Conservation (phyloP, 1,140 invertebrate species). For the Polypedilum pembai region DNA sequence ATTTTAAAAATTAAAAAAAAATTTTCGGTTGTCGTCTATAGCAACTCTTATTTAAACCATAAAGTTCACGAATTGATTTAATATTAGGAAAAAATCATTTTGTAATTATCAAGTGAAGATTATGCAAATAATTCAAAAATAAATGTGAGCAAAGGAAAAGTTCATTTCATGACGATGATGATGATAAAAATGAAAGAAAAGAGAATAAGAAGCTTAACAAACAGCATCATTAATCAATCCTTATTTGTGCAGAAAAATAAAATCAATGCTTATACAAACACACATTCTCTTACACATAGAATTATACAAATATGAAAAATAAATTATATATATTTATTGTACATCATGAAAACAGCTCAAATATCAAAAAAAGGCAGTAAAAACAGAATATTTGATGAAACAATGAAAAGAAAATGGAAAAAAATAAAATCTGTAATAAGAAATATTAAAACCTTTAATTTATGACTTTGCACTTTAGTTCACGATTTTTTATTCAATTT, state of each 20-base stretch:
- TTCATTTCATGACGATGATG: no score
- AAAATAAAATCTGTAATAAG: neutral
- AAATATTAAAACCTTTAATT: neutral
- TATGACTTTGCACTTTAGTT: neutral
- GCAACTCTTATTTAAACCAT: no score
- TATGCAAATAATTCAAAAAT: no score
- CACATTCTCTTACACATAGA: neutral
- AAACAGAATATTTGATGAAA: neutral
- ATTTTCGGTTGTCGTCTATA: no score
- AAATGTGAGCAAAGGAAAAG: no score
- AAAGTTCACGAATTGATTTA: no score
- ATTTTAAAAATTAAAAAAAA: no score
- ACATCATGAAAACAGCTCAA: neutral
- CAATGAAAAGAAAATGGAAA: neutral
- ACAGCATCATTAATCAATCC: slow-evolving; percentile 7
- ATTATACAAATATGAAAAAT: neutral
- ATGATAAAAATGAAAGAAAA: no score
- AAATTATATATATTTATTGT: slow-evolving; percentile 15
- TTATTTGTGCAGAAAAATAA: slow-evolving; percentile 2
- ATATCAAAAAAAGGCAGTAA: neutral
- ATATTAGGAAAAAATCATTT: no score
- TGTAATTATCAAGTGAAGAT: no score
- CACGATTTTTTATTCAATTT: neutral
- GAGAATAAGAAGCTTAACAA: neutral
- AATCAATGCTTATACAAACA: neutral